Base-by-base conservation (phyloP, 2,797 vertebrate species). In the Adelosebastes latens region DNA sequence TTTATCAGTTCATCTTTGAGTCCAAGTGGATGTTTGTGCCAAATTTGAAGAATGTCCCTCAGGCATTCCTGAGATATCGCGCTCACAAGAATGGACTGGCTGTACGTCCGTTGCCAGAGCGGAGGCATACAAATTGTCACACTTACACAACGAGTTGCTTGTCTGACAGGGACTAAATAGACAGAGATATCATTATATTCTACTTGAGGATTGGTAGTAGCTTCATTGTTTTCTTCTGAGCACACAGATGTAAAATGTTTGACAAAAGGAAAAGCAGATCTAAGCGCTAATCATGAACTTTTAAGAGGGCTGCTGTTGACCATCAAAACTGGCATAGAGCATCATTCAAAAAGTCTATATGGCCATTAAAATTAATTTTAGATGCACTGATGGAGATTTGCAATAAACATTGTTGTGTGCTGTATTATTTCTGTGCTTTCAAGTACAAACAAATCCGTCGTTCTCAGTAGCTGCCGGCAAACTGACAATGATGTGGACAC, bases 361-460 rank as follows among this genome's bases (percentile, higher is more conserved):
- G 49, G 53, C 31, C 59, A 36, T 31, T 2, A 79, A 69, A 58
- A 75, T 58, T 0, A 31, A 67, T 76, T 68, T 77, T 60, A 63
- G 32, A 80, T 46, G 31, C 55, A n/a, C 32, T 49, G 10, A 71
- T 36, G 31, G 56, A 66, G 42, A 59, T 61, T 32, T 36, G 62
- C 46, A 42, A 61, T 67, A 65, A 73, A 46, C 32, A 65, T 25
- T 20, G 29, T n/a, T 32, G 10, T 32, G n/a, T 10, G 5, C 60
- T 68, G 65, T 13, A 71, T 56, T 29, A 24, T 65, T 63, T 52
- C 46, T 9, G 2, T 18, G 32, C 65, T 65, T 75, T 80, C 49
- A 78, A 68, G 49, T 8, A 67, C 46, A 77, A 85, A 65, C 61
- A 24, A 68, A 78, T 27, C 31, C 18, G 56, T 29, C 10, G 6